Conservation (phyloP, 2,113 vertebrate genomes). For the Poeciliopsis prolifica region DNA sequence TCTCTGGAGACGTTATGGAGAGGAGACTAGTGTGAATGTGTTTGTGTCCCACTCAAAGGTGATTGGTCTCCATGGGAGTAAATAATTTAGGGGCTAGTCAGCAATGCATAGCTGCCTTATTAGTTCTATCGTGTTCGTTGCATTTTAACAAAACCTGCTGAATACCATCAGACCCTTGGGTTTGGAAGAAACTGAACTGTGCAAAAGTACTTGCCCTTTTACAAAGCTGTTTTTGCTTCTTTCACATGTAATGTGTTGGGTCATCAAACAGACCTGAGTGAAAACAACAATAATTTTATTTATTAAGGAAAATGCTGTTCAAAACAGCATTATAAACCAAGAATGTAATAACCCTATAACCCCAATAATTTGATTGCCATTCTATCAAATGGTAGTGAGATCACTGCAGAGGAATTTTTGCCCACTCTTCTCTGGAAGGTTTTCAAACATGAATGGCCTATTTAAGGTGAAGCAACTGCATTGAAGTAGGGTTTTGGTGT, state of each 20-base stretch:
- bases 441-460: too few species aligned
- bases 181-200: neutral
- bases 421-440: too few species aligned
- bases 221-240: neutral
- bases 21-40: neutral
- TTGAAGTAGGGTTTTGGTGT: too few species aligned
- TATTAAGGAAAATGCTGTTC: too few species aligned
- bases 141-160: neutral
- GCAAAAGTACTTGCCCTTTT: neutral
- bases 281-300: too few species aligned
- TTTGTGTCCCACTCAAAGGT: neutral
- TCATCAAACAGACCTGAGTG: too few species aligned
- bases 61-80: neutral
- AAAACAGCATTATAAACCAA: too few species aligned
- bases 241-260: neutral
- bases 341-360: too few species aligned
- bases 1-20: constrained; percentile 3
- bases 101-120: constrained; percentile 18
- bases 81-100: constrained; percentile 26
- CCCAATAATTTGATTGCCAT: too few species aligned
- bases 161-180: neutral
- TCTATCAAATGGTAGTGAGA: too few species aligned
- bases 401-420: too few species aligned
- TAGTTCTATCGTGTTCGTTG: neutral
- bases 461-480: too few species aligned